These are phyloP conservation scores for Atrina japonica DNA, from an alignment of 2,888 invertebrate genomes.

Conservation along the genomic window DNA sequence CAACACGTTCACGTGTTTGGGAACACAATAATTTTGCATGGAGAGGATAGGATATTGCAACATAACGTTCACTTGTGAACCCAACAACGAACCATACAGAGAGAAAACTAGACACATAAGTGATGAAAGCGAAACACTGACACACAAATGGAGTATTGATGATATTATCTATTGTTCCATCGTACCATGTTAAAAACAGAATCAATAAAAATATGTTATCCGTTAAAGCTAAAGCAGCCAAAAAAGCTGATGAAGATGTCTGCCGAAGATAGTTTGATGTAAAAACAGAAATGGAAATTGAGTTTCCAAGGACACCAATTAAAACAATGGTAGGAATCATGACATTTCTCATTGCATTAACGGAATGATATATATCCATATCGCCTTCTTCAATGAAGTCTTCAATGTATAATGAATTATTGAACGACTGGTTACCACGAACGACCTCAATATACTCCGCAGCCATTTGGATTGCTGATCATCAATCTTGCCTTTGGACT, in stretches of 20 bases:
- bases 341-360: slow-evolving; percentile 5
- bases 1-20: slow-evolving; percentile 57
- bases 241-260: slow-evolving; percentile 89
- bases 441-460: no score
- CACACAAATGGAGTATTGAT: slow-evolving; percentile 83
- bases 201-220: slow-evolving; percentile 82
- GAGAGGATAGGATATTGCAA: slow-evolving; percentile 90
- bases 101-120: slow-evolving; percentile 87
- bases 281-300: slow-evolving; percentile 88
- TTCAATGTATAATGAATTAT: not conserved
- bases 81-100: slow-evolving; percentile 93
- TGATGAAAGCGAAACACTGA: slow-evolving; percentile 61
- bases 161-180: slow-evolving; percentile 52
- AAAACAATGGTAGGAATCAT: slow-evolving; percentile 85
- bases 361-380: slow-evolving; percentile 7
- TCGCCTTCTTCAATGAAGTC: not conserved
- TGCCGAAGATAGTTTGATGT: slow-evolving; percentile 87
- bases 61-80: slow-evolving; percentile 91
- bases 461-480: no score
- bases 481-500: no score
- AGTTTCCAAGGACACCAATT: slow-evolving; percentile 89
- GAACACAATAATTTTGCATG: slow-evolving; percentile 75
- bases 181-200: slow-evolving; percentile 82
- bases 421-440: not conserved
- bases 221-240: slow-evolving; percentile 88